phyloP scores from a whole-genome alignment of 2,888 invertebrate species.

The Neocrepidodera transversa region DNA sequence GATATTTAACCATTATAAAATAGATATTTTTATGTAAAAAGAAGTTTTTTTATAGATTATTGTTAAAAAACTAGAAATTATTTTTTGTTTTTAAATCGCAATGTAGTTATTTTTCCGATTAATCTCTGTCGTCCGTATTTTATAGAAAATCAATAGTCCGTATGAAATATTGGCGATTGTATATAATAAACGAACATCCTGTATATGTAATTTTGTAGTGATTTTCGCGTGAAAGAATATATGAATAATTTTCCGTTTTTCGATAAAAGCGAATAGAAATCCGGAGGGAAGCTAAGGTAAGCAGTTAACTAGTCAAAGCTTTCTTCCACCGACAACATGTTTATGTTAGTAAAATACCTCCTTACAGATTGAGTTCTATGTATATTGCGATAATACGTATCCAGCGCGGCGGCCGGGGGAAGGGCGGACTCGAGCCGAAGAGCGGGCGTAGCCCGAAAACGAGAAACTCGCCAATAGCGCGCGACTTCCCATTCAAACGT shows the following conservation, averaged over 20 bases:
- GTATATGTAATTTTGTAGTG: conserved; percentile 9
- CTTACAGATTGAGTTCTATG: conserved; percentile 61
- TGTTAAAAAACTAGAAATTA: no score
- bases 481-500: conserved; percentile 48
- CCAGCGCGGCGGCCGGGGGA: conserved; percentile 55
- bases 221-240: conserved; percentile 11
- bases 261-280: conserved; percentile 14
- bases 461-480: conserved; percentile 56
- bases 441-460: conserved; percentile 56
- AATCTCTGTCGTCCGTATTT: no score
- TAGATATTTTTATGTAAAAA: no score
- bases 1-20: no score
- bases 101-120: no score
- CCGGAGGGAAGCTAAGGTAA: conserved; percentile 11
- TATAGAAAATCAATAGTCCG: no score
- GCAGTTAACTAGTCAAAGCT: conserved; percentile 50
- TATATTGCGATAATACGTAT: conserved; percentile 58
- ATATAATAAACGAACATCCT: background rate
- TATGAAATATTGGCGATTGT: no score
- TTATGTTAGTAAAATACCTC: conserved; percentile 61
- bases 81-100: no score
- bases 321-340: conserved; percentile 60
- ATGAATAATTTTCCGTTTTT: conserved; percentile 20
- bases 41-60: no score
- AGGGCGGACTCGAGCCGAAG: conserved; percentile 55